Conservation (phyloP, 64 coral and sea anemone genomes). For the Acropora tenuis region DNA sequence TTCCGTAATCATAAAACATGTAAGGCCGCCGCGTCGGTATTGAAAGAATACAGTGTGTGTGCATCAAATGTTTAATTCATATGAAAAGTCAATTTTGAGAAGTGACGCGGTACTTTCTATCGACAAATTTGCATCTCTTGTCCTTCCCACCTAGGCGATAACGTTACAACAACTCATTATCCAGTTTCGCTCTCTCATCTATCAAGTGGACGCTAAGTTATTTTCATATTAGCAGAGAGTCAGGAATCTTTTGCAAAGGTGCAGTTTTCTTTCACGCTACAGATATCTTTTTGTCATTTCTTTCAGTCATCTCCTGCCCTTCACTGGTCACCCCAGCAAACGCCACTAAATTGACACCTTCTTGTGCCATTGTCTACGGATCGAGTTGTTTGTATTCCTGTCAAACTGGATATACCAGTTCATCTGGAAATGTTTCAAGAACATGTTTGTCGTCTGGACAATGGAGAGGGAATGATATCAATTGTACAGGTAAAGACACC, state of each 20-base stretch:
- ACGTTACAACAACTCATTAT: too few species aligned
- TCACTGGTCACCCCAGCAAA: neutral
- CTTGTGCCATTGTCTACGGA: slow-evolving; percentile 6
- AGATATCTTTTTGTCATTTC: neutral
- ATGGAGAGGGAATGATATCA: slow-evolving; percentile 29
- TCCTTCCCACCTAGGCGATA: too few species aligned
- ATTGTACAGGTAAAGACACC: slow-evolving; percentile 13
- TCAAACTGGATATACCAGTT: slow-evolving; percentile 39
- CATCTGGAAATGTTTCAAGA: slow-evolving; percentile 21
- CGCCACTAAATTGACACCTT: neutral
- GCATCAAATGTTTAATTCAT: too few species aligned
- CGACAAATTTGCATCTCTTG: too few species aligned
- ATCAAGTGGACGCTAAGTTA: too few species aligned
- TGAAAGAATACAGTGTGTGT: too few species aligned
- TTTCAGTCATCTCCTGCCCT: slow-evolving; percentile 33
- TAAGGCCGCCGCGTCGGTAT: too few species aligned
- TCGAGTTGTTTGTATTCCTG: slow-evolving; percentile 35
- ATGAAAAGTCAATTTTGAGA: too few species aligned
- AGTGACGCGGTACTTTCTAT: too few species aligned
- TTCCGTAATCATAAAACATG: too few species aligned
- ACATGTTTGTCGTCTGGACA: slow-evolving; percentile 11
- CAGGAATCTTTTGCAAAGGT: neutral
- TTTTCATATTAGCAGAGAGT: neutral
- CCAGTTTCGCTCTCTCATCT: too few species aligned
- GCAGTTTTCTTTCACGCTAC: neutral